Base-by-base conservation (phyloP, 2,888 invertebrate species). In the Campopleginae sp. region DNA sequence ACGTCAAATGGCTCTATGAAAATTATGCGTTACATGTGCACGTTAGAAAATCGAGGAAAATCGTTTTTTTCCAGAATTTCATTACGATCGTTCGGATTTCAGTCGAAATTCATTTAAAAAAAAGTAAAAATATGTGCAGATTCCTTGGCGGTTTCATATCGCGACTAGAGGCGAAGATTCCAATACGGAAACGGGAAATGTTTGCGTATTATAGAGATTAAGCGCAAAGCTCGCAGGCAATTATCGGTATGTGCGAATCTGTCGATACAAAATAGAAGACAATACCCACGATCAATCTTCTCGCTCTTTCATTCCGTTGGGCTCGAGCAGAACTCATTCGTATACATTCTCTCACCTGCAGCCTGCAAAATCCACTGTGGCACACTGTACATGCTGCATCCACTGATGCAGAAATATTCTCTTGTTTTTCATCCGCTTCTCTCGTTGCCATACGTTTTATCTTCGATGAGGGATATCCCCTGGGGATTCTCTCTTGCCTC, bases 141-240 rank as follows among this genome's bases (percentile, higher is more conserved):
- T 54, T 23, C n/a, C 14, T 74, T 31, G 2, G 27, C 2, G 27
- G 7, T 46, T 44, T n/a, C 31, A 61, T 75, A 19, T 46, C 23
- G 48, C 66, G n/a, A 38, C 19, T 19, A 65, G 48, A 38, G 19
- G 23, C 19, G 17, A 66, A 48, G 23, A 76, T 65, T 33, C 2
- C 19, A 65, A 48, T 19, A 17, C 14, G 42, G 8, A 42, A 54
- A 78, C 31, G 27, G 44, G 58, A 54, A 68, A 68, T 58, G 14
- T 54, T 19, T 23, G 23, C 33, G 38, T 66, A n/a, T n/a, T n/a
- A n/a, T n/a, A 51, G 19, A 38, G 54, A 58, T 27, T 33, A 33
- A 7, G n/a, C 1, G 46, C n/a, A n/a, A 46, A 88, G 87, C 89
- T 89, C 88, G 86, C 84, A 88, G 89, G 90, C 92, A 92, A 92